phyloP scores from a whole-genome alignment of 2,113 vertebrate genomes.

The Amblyopsis rosae region DNA sequence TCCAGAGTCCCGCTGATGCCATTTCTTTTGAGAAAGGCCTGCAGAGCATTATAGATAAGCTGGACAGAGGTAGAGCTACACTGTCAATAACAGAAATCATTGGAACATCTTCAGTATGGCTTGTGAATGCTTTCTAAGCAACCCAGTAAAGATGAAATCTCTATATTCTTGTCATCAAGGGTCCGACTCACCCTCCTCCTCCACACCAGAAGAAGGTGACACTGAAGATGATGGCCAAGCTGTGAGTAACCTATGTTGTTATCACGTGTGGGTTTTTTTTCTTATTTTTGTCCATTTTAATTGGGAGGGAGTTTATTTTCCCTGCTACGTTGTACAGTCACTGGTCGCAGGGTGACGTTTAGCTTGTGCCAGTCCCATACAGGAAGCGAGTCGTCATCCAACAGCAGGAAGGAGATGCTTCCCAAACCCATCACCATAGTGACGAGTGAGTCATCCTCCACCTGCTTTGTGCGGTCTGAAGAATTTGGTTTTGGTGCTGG shows the following conservation, averaged over 20 bases:
- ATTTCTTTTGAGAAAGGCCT: slow-evolving; percentile 87
- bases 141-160: slow-evolving; percentile 20
- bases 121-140: not conserved
- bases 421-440: slow-evolving; percentile 84
- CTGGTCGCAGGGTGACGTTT: slow-evolving; percentile 60
- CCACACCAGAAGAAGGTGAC: slow-evolving; percentile 79
- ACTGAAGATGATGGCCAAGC: slow-evolving; percentile 80
- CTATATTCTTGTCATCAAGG: slow-evolving; percentile 67
- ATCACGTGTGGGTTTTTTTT: not conserved
- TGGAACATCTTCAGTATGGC: not conserved
- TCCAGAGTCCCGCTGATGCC: slow-evolving; percentile 90
- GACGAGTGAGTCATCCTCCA: slow-evolving; percentile 86
- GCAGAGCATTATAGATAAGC: slow-evolving; percentile 82
- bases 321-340: slow-evolving; percentile 19
- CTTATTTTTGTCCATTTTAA: not conserved
- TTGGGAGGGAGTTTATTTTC: slow-evolving; percentile 15
- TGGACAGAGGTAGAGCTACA: slow-evolving; percentile 81
- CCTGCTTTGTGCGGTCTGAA: slow-evolving; percentile 79
- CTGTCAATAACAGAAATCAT: not conserved
- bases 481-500: slow-evolving; percentile 74
- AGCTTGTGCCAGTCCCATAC: slow-evolving; percentile 82
- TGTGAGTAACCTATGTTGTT: slow-evolving; percentile 67
- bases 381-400: slow-evolving; percentile 90
- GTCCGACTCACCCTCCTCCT: slow-evolving; percentile 80
- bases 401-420: slow-evolving; percentile 88